Base-by-base conservation (phyloP, 2,888 invertebrate species). In the Heliothis peltigera region DNA sequence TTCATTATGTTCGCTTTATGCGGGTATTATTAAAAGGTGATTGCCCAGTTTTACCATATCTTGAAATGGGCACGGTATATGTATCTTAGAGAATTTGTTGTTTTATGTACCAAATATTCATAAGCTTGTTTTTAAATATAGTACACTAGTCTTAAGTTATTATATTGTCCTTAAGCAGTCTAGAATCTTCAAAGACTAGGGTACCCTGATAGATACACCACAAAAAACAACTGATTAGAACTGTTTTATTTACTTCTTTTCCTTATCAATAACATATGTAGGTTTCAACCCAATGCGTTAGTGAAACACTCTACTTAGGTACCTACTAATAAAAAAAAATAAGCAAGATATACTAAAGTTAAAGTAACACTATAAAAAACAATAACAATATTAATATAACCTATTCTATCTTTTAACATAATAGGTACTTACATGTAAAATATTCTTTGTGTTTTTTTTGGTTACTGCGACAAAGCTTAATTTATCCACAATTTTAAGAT, bases 241-340 rank as follows among this genome's bases (percentile, higher is more conserved):
- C 69, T 68, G 62, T 79, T 79, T 72, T 69, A 81, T 78, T 79
- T 64, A 69, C 70, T 68, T n/a, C n/a, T n/a, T n/a, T n/a, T n/a
- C n/a, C n/a, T n/a, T n/a, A n/a, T n/a, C n/a, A n/a, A n/a, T n/a
- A n/a, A n/a, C n/a, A n/a, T n/a, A n/a, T n/a, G n/a, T n/a, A n/a
- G n/a, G n/a, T n/a, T n/a, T n/a, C n/a, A n/a, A n/a, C n/a, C n/a
- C n/a, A n/a, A n/a, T n/a, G n/a, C n/a, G n/a, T n/a, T n/a, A n/a
- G n/a, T n/a, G n/a, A n/a, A n/a, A n/a, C n/a, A n/a, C n/a, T n/a
- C n/a, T n/a, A n/a, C n/a, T n/a, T n/a, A n/a, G n/a, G n/a, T n/a
- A n/a, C n/a, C n/a, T n/a, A n/a, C n/a, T n/a, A n/a, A n/a, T n/a
- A n/a, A n/a, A n/a, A n/a, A n/a, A n/a, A n/a, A n/a, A n/a, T n/a